A percentile compares a stretch with the other conserved stretches of the same genome.
Conservation (phyloP, 2,888 invertebrate genomes). For the Smittia sp. region DNA sequence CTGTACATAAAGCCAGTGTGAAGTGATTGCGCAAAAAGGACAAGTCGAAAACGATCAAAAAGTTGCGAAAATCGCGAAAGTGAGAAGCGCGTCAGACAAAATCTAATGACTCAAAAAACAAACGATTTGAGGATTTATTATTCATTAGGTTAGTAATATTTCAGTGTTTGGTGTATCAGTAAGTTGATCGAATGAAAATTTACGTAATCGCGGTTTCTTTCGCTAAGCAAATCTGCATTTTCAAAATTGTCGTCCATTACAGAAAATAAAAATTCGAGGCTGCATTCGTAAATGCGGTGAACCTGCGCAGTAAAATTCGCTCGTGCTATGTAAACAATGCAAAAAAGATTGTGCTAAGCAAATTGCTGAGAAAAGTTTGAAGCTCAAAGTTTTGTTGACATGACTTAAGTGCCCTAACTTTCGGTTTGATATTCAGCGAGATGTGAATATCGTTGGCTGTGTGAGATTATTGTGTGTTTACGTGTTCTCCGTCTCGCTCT, state of each 20-base stretch:
- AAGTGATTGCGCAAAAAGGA: not conserved
- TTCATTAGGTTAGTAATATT: slow-evolving; percentile 13
- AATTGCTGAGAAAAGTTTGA: not conserved
- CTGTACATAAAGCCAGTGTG: not conserved
- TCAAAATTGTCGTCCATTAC: slow-evolving; percentile 26
- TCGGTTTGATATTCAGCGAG: not conserved
- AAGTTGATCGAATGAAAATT: too few species aligned
- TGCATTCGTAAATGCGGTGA: not conserved
- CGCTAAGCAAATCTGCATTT: not conserved
- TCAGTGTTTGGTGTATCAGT: too few species aligned
- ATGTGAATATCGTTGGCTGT: not conserved
- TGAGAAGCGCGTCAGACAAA: slow-evolving; percentile 1
- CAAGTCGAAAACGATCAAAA: not conserved
- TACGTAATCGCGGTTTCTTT: too few species aligned
- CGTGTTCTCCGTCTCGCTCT: not conserved
- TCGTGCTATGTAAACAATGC: not conserved
- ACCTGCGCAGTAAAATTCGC: not conserved
- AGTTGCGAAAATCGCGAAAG: not conserved
- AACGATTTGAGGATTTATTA: not conserved
- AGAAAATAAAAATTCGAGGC: not conserved
- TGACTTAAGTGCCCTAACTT: not conserved
- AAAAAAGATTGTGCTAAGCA: not conserved
- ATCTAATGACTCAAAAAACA: slow-evolving; percentile 6
- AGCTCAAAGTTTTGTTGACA: not conserved
- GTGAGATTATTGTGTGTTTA: slow-evolving; percentile 3